Conservation (phyloP, 2,797 vertebrate genomes). For the Falco concolor region DNA sequence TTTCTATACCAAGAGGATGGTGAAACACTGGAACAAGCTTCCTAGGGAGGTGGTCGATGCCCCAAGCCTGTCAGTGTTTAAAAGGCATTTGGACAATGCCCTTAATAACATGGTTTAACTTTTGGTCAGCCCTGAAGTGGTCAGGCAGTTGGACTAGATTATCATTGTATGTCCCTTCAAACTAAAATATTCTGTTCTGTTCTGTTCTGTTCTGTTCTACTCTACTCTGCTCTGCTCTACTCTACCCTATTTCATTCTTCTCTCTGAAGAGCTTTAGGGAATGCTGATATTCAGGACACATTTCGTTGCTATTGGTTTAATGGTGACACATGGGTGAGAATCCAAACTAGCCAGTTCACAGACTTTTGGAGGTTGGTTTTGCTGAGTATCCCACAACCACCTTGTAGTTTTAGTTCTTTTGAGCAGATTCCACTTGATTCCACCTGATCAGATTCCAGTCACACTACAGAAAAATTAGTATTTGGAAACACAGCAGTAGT, state of each 20-base stretch:
- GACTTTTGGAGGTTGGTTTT: background rate
- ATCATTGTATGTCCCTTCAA: fast-evolving
- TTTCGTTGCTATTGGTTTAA: background rate
- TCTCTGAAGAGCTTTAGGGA: background rate
- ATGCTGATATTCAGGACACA: background rate
- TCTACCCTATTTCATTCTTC: background rate
- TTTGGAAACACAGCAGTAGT: background rate
- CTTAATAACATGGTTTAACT: background rate
- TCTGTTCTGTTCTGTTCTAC: background rate
- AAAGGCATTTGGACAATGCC: background rate
- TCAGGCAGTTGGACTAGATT: background rate
- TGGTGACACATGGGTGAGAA: background rate
- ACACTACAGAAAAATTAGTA: background rate
- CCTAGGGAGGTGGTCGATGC: background rate
- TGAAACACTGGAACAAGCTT: background rate
- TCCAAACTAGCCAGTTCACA: background rate
- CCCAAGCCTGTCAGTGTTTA: background rate
- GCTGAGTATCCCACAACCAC: background rate
- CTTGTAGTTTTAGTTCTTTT: background rate
- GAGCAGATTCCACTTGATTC: background rate
- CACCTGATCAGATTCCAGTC: background rate
- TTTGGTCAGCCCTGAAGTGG: background rate
- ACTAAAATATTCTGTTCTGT: background rate
- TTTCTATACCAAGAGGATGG: background rate
- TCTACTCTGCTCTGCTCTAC: background rate